Base-by-base conservation (phyloP, 2,888 invertebrate genomes). In the Orgyia antiqua region DNA sequence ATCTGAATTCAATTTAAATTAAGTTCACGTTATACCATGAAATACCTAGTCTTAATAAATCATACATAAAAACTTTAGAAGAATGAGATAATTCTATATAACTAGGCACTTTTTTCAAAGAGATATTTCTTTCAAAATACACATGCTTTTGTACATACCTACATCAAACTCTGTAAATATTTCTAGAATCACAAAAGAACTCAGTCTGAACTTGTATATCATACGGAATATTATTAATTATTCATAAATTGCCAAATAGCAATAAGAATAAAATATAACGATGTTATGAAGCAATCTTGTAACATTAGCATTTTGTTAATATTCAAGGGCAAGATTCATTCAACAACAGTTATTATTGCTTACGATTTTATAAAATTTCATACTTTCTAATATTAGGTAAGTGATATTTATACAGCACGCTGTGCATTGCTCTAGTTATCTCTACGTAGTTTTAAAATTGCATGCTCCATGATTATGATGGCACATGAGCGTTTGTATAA, bases 291-390 rank as follows among this genome's bases (percentile, higher is more conserved):
- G 28, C 42, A 42, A 46, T 32, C 17, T 42, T 54, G 28, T 31
- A 18, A 18, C 23, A 24, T 51, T 36, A 47, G 37, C 44, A n/a
- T n/a, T n/a, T n/a, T n/a, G n/a, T n/a, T 38, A 39, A 47, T 35
- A 31, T 44, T 38, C 39, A 47, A 46, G 43, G 44, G 24, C 31
- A 35, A 18, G 8, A 28, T 30, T 18, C 31, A 17, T 30, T 37
- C 21, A 20, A 35, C 13, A 31, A 29, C 17, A 23, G 20, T n/a
- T n/a, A n/a, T n/a, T 23, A 12, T 29, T 18, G 27, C 17, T 18
- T 8, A 30, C 23, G 7, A 21, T 15, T 25, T 4, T 27, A 20
- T 23, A 11, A 24, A 21, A 32, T 10, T 27, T 7, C 18, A 28
- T 24, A 21, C 30, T 38, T 40, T 45, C 30, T 35, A 32, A 23